Base-by-base conservation (phyloP, 2,888 invertebrate genomes). In the Platypus cylindrus region DNA sequence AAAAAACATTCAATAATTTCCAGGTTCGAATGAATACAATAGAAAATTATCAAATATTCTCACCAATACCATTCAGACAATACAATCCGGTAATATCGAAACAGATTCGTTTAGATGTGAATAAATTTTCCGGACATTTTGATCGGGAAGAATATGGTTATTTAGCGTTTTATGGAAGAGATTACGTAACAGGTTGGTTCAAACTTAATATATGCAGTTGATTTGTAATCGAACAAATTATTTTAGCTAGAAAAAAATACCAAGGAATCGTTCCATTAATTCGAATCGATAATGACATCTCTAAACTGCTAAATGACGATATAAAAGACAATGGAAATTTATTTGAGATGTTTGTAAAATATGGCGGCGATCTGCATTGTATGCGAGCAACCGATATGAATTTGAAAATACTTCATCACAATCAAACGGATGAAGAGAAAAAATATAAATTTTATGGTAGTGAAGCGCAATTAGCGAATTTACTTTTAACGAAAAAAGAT, bases 1-100 rank as follows among this genome's bases (percentile, higher is more conserved):
- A n/a, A n/a, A n/a, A n/a, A n/a, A n/a, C n/a, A n/a, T n/a, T n/a
- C n/a, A n/a, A n/a, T n/a, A n/a, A n/a, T n/a, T 57, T 58, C 28
- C 58, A 82, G 82, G 83, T 91, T 8, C 76, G 94, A 39, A 91
- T 97, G 86, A 95, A 94, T 63, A 91, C 91, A 2, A 87, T 97
- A 44, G 65, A 68, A 46, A 80, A 81, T 45, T 80, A 76, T 62
- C 94, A 94, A 68, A 76, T 93, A 50, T 97, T 81, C 66, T 78
- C 80, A 52, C 87, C 94, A n/a, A 76, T 90, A 45, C 85, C 86
- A 13, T 97, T 93, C 63, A 73, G 80, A 50, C 84, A 89, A 54
- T 91, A 80, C 65, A 74, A 90, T 52, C 87, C 86, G 29, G 69
- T 71, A 50, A 65, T 78, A 45, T 41, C 56, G 1, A 47, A 53